phyloP scores from a whole-genome alignment of 1,140 invertebrate species.

The Eriosoma lanigerum region DNA sequence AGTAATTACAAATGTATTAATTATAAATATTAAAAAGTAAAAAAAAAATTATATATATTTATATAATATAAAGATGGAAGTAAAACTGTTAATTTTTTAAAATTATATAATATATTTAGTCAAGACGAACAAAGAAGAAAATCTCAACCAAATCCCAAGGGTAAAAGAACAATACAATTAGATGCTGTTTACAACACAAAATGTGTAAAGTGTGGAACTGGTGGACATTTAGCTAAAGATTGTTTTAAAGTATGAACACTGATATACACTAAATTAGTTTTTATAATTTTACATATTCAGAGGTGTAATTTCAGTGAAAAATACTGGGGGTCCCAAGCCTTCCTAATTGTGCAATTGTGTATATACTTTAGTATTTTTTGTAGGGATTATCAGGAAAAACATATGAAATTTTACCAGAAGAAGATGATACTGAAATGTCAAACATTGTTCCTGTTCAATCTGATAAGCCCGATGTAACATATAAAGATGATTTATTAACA shows the following conservation, averaged over 20 bases:
- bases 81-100: no score
- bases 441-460: not conserved
- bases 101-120: conserved; percentile 51
- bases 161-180: conserved; percentile 58
- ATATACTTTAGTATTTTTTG: not conserved
- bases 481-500: conserved; percentile 2
- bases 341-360: no score
- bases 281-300: not conserved
- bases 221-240: conserved; percentile 59
- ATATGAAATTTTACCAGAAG: conserved; percentile 59
- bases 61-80: no score
- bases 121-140: conserved; percentile 58
- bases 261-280: not conserved
- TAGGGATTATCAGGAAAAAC: conserved; percentile 58
- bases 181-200: conserved; percentile 60
- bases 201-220: conserved; percentile 59
- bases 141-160: conserved; percentile 52
- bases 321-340: no score
- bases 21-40: not conserved
- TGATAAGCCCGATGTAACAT: conserved; percentile 12
- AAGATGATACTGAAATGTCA: conserved; percentile 55
- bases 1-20: conserved; percentile 41
- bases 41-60: not conserved
- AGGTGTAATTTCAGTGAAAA: no score
- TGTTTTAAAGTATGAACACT: conserved; percentile 57